These are phyloP conservation scores for Pantherophis guttatus DNA, from an alignment of 2,113 vertebrate species.

Conservation along the genomic window DNA sequence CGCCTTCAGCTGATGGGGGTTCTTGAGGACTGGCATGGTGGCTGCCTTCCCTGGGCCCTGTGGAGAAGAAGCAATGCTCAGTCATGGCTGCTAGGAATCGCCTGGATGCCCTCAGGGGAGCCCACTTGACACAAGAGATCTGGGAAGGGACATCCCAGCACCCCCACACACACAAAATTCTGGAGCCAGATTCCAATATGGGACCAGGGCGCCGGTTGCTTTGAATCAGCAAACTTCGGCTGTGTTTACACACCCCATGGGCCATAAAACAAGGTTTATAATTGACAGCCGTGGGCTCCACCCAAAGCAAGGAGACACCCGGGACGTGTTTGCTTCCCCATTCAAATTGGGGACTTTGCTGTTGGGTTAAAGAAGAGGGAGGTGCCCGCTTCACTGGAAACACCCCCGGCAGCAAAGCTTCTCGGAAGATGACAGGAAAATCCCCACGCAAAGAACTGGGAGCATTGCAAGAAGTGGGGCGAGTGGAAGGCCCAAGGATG, in stretches of 20 bases:
- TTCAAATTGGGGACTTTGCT: neutral
- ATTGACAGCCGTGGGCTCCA: neutral
- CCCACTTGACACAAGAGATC: neutral
- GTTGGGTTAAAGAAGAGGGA: neutral
- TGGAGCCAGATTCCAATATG: neutral
- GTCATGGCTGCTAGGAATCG: neutral
- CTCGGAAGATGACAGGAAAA: neutral
- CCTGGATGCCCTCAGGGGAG: neutral
- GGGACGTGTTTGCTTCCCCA: neutral
- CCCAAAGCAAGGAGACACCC: neutral
- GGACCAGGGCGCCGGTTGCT: neutral
- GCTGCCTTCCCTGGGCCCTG: neutral
- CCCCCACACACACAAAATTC: neutral
- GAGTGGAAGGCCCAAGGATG: neutral
- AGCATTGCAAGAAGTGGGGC: neutral
- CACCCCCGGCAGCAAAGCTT: neutral
- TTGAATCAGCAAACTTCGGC: neutral
- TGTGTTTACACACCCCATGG: neutral
- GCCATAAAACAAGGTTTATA: neutral
- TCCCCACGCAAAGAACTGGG: neutral
- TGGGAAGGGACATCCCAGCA: neutral
- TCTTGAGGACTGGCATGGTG: constrained; percentile 84
- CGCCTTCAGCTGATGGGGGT: constrained; percentile 71
- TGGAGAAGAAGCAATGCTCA: neutral
- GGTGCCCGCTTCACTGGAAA: neutral